Percentiles rank a stretch among this genome's conserved stretches.
Conservation (phyloP, 2,797 vertebrate species). For the Pangasius krempfi region DNA sequence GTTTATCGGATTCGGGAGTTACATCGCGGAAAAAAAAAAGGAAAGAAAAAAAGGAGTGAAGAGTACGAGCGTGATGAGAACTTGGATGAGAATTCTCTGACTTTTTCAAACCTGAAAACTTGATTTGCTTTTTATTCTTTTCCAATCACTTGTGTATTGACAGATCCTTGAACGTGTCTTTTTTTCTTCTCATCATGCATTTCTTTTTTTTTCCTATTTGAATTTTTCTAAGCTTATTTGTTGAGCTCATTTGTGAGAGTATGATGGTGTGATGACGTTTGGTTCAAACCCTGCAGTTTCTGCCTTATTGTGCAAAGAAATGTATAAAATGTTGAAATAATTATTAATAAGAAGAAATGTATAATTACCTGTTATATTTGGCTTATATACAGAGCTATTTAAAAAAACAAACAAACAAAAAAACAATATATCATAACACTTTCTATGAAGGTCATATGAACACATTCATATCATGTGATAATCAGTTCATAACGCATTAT, state of each 20-base stretch:
- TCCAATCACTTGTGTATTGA: conserved; percentile 58
- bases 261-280: conserved; percentile 47
- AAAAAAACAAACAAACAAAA: not conserved
- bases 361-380: not conserved
- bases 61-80: not conserved
- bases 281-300: conserved; percentile 36
- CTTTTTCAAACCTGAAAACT: conserved; percentile 40
- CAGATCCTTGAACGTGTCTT: conserved; percentile 74
- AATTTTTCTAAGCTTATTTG: conserved; percentile 69
- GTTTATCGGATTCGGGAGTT: conserved; percentile 41
- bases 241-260: conserved; percentile 77
- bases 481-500: not conserved
- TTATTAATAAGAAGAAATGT: not conserved
- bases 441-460: conserved; percentile 6
- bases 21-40: conserved; percentile 57
- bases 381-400: not conserved
- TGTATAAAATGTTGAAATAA: conserved; percentile 6
- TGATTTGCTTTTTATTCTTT: conserved; percentile 70
- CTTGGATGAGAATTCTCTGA: not conserved
- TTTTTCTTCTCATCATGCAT: conserved; percentile 71
- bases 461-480: not conserved
- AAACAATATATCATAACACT: not conserved
- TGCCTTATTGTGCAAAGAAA: conserved; percentile 51
- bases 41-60: not conserved
- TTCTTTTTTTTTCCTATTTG: conserved; percentile 53